Conservation (phyloP, 2,113 vertebrate genomes). For the Maccullochella peelii region DNA sequence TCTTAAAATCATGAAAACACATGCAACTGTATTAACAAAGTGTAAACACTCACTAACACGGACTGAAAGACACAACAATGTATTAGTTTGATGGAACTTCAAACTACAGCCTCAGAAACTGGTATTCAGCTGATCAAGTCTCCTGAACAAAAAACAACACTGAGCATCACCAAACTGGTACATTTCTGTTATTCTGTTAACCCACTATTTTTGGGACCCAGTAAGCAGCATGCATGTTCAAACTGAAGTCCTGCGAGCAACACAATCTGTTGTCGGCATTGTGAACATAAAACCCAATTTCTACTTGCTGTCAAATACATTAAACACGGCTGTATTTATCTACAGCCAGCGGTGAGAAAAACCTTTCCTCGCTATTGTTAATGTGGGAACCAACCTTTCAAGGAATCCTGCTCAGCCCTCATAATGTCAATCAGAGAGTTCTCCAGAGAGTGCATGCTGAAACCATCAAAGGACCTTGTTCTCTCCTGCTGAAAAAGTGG, state of each 20-base stretch:
- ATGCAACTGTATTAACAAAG: not conserved
- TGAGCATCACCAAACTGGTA: not conserved
- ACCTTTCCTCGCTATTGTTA: slow-evolving; percentile 28
- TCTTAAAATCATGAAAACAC: not conserved
- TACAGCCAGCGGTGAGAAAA: slow-evolving; percentile 21
- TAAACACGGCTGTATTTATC: slow-evolving; percentile 10
- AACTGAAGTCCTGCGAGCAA: not conserved
- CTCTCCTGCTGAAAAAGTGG: slow-evolving; percentile 89
- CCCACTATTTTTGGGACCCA: not conserved
- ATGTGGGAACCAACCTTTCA: slow-evolving; percentile 93
- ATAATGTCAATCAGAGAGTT: slow-evolving; percentile 99
- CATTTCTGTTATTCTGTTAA: not conserved
- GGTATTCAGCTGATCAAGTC: no score
- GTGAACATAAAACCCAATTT: slow-evolving; percentile 2
- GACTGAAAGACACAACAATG: not conserved
- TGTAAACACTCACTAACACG: not conserved
- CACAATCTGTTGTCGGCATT: not conserved
- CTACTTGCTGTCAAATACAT: slow-evolving; percentile 22
- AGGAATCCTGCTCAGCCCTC: slow-evolving; percentile 99
- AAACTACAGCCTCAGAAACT: not conserved
- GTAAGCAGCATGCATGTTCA: not conserved
- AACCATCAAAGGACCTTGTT: slow-evolving; percentile 94
- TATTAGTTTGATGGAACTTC: not conserved
- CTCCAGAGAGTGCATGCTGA: slow-evolving; percentile 98
- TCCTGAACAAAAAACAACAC: not conserved